Percentiles rank a stretch among this genome's conserved stretches.
Conservation (phyloP, 1,140 invertebrate genomes). For the Bombus waltoni region DNA sequence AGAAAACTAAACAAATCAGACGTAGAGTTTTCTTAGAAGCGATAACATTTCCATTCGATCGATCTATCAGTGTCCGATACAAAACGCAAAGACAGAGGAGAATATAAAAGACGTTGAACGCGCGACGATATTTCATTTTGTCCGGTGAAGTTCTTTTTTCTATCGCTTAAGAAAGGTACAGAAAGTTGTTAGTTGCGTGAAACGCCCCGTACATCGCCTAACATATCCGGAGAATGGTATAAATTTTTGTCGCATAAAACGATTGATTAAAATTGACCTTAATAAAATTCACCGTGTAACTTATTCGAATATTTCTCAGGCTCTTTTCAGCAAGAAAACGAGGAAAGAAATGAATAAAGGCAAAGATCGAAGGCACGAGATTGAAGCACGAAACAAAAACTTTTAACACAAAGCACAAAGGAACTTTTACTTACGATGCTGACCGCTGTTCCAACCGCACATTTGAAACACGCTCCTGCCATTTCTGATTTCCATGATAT, state of each 20-base stretch:
- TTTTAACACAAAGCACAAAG: background rate
- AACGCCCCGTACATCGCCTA: background rate
- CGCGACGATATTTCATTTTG: background rate
- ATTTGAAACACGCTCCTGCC: constrained; percentile 85
- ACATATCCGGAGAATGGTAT: background rate
- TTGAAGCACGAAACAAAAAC: background rate
- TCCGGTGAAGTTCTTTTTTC: background rate
- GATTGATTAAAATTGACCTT: background rate
- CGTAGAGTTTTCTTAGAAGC: too few relatives aligned
- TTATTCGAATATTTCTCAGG: background rate
- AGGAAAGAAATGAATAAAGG: background rate
- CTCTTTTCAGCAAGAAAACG: background rate
- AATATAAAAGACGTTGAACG: too few relatives aligned
- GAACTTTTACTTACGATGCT: constrained; percentile 86
- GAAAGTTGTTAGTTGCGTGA: background rate
- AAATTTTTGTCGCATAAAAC: background rate
- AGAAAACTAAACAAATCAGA: too few relatives aligned
- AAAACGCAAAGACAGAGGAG: background rate
- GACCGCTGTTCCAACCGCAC: constrained; percentile 92
- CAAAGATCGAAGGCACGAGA: background rate
- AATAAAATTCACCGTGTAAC: background rate
- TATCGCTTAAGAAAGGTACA: background rate
- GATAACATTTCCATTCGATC: too few relatives aligned
- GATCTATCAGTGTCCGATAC: background rate
- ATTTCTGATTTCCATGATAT: constrained; percentile 84